These are phyloP conservation scores for Sebastes taczanowskii DNA, from an alignment of 2,797 vertebrate species.

Conservation along the genomic window DNA sequence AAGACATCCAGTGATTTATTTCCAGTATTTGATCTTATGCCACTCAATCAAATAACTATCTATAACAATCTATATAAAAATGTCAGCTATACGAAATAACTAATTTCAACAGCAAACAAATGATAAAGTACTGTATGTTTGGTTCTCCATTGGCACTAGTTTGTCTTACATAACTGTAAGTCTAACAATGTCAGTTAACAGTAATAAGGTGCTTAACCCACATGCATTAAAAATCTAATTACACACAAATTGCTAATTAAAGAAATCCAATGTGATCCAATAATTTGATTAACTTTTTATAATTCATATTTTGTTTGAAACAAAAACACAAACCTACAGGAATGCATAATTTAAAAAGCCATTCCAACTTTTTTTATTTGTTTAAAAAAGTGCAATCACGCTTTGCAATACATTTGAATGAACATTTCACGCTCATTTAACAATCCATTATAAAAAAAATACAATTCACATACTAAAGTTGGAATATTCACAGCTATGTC, in stretches of 20 bases:
- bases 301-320: not conserved
- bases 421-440: conserved; percentile 2
- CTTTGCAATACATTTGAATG: not conserved
- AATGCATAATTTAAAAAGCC: not conserved
- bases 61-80: not conserved
- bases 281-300: not conserved
- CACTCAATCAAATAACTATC: not conserved
- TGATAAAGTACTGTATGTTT: not conserved
- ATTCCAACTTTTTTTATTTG: not conserved
- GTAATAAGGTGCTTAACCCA: not conserved
- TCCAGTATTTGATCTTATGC: not conserved
- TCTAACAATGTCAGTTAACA: not conserved
- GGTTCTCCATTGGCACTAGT: not conserved
- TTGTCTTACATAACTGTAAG: not conserved
- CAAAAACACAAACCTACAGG: not conserved
- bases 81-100: not conserved
- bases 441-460: not conserved
- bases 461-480: not conserved
- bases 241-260: not conserved
- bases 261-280: not conserved
- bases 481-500: conserved; percentile 1
- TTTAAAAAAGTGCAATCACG: conserved; percentile 8
- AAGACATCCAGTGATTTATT: not conserved
- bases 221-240: not conserved
- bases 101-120: not conserved